Evolutionary conservation across 2,888 invertebrate genomes (phyloP).

Genomic region (Drosophila emarginata): DNA sequence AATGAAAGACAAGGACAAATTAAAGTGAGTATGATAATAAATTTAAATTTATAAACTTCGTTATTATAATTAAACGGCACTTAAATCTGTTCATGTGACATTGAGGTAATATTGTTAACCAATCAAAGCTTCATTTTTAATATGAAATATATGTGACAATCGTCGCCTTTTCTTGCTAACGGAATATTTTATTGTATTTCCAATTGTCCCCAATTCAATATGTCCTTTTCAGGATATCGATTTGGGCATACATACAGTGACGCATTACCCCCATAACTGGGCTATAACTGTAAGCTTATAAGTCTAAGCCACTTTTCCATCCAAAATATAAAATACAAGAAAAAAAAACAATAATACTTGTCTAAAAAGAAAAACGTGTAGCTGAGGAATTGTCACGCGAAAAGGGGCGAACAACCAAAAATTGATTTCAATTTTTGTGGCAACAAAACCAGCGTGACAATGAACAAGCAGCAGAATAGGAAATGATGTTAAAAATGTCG

Average conservation of each 20-base stretch:
- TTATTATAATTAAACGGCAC: too few relatives aligned
- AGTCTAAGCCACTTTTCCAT: background rate
- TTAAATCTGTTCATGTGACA: too few relatives aligned
- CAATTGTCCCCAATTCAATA: background rate
- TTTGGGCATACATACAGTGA: background rate
- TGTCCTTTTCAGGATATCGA: background rate
- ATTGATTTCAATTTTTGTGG: conserved; percentile 52
- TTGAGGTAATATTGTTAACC: too few relatives aligned
- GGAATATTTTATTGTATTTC: background rate
- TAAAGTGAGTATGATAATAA: background rate
- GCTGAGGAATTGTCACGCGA: conserved; percentile 43
- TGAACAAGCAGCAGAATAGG: conserved; percentile 17
- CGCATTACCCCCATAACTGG: background rate
- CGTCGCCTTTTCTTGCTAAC: background rate
- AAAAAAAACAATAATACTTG: conserved; percentile 32
- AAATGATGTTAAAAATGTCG: conserved; percentile 23
- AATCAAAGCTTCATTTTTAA: background rate
- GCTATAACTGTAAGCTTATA: conserved; percentile 1
- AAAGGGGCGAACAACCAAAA: conserved; percentile 24
- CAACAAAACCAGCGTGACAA: conserved; percentile 32
- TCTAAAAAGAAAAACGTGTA: conserved; percentile 45
- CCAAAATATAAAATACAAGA: conserved; percentile 11
- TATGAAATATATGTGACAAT: background rate
- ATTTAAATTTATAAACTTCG: too few relatives aligned
- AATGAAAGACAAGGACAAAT: background rate